Evolutionary conservation across 2,113 vertebrate genomes (phyloP), one percentile per base, ranked within the genome.

Genomic region (Struthidea cinerea): DNA sequence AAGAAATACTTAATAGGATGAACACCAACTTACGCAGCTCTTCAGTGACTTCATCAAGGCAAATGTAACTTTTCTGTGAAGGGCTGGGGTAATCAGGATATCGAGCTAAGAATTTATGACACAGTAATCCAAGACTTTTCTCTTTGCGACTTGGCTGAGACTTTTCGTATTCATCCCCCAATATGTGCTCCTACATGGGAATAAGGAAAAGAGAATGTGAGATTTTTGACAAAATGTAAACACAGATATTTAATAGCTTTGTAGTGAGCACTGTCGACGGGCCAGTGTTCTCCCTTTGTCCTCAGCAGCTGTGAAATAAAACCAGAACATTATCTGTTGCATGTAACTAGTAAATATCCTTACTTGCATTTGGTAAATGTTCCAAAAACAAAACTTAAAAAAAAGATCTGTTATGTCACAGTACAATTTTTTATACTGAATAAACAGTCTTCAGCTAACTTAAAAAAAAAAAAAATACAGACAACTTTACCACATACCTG

Each of bases 41-140:
- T 50, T 98, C 98, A 27, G 99, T 99, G 57, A 99, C 99, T 79
- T 99, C 99, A 11, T 99, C 99, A 21, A 99, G 98, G 86, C 98
- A 99, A 95, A 99, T 99, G 89, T 99, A 98, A 26, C 98, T 99
- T 95, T 98, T 98, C 70, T 98, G 88, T 13, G 97, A 98, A 44
- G 98, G 94, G 90, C 98, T 98, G 11, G 99, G 99, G 63, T 98
- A 98, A 81, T 99, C 98, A 16, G 99, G 99, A 69, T 99, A 99
- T 4, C 99, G 98, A 53, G 98, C 99, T 71, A 99, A 97, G 91
- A 99, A 99, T 70, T 99, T 99, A 84, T 99, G 98, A 91, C 99
- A 99, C 30, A 99, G 97, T 49, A 99, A 96, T 50, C 99, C 99
- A 10, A 99, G 98, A 88, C 99, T 99, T 95, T 99, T 99, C 90